phyloP scores from a whole-genome alignment of 2,888 invertebrate species.

The Pomacea canaliculata region DNA sequence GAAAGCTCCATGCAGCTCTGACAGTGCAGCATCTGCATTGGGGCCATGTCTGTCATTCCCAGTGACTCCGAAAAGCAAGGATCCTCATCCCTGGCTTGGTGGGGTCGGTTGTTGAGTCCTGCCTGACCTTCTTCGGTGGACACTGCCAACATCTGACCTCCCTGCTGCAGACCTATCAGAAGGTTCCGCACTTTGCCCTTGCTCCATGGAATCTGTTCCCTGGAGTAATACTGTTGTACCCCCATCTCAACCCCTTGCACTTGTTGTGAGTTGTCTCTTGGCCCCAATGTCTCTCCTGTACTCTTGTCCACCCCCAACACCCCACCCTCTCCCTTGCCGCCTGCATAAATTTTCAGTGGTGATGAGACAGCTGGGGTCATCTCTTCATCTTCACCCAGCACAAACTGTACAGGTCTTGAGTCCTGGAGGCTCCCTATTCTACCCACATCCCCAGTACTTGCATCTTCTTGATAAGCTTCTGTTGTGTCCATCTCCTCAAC shows the following conservation, averaged over 20 bases:
- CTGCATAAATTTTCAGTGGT: neutral
- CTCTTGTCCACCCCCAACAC: neutral
- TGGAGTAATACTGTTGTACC: conserved; percentile 70
- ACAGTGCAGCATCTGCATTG: conserved; percentile 21
- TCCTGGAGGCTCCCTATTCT: neutral
- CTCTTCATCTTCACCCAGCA: conserved; percentile 8
- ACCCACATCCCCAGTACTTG: neutral
- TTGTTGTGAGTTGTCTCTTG: conserved; percentile 7
- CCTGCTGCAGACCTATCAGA: conserved; percentile 71
- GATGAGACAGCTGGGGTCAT: neutral
- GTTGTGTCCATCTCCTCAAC: neutral
- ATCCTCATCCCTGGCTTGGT: neutral
- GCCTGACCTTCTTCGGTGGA: neutral
- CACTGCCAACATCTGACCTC: conserved; percentile 11
- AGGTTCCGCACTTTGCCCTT: conserved; percentile 78
- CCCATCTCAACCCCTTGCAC: conserved; percentile 28
- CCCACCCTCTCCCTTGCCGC: neutral
- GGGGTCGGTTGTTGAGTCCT: neutral
- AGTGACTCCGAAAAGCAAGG: neutral
- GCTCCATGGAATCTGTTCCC: conserved; percentile 78
- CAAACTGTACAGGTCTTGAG: neutral
- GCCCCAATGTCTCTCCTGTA: neutral
- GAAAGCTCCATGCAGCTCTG: conserved; percentile 31
- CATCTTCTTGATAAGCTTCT: conserved; percentile 5
- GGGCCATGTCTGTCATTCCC: conserved; percentile 1